Evolutionary conservation across 2,888 invertebrate species (phyloP), one percentile per base, ranked within the genome.

Genomic region (Eupithecia dodoneata): DNA sequence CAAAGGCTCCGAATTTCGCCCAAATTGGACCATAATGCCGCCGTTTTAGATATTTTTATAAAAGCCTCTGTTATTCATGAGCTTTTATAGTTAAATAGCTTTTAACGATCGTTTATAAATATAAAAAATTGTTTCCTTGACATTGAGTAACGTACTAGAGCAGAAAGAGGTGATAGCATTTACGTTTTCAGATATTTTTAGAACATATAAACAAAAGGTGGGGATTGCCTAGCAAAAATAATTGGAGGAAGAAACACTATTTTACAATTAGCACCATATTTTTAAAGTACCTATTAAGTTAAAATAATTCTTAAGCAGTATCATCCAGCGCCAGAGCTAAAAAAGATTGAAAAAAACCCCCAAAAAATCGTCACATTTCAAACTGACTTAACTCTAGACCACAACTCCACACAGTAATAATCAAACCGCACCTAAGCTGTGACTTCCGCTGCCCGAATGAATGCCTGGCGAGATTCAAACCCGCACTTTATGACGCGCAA

Each of bases 21-120:
- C 18, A 76, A 78, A 78, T 76, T 78, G 73, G 74, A 41, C 67
- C 74, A 59, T 74, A 74, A 74, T 69, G 73, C 7, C 44, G 47
- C 45, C 67, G 71, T 76, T 78, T 69, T 71, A 47, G 15, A 4
- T 49, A 74, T 76, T 78, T 75, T 49, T 45, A 67, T 45, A 67
- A 13, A 69, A 44, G 44, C 67, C 2, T n/a, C 67, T 67, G 44
- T 69, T 69, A 70, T 70, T 70, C 70, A 70, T 49, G 70, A 70
- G 47, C 1, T 12, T 49, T 49, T 49, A 42, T 42, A 66, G 42
- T 42, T 66, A 15, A 18, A 71, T 13, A 52, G 47, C 71, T 30
- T 59, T 63, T 63, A 63, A 30, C 30, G 30, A 30, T 30, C 30
- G 30, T 30, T 30, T 30, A 30, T 30, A 30, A 30, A 30, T 30